Evolutionary conservation across 2,113 vertebrate species (phyloP).

Genomic region (Junco hyemalis): DNA sequence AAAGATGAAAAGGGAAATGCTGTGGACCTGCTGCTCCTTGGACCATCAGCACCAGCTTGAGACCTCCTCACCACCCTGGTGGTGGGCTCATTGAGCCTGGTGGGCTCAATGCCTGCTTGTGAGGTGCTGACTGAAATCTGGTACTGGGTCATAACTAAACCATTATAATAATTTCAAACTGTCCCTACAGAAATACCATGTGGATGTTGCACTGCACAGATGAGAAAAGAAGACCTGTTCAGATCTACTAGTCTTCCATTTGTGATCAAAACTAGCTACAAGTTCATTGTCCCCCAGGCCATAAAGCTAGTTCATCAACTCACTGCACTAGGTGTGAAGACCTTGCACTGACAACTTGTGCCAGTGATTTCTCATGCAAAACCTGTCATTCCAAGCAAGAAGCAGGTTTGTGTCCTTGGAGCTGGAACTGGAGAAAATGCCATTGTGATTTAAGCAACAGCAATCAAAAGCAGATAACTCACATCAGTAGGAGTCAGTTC

Average conservation of each 20-base stretch:
- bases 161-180: background rate
- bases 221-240: background rate
- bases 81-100: too few species aligned
- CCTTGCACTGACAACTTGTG: background rate
- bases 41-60: background rate
- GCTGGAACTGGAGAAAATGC: conserved; percentile 46
- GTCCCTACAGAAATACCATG: background rate
- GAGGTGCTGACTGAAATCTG: background rate
- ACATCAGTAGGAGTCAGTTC: conserved; percentile 39
- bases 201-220: background rate
- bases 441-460: conserved; percentile 51
- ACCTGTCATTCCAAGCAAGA: background rate
- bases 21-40: background rate
- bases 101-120: background rate
- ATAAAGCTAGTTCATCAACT: background rate
- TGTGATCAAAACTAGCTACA: background rate
- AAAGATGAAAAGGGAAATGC: background rate
- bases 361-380: conserved; percentile 7
- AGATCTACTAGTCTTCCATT: background rate
- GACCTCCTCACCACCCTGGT: too few species aligned
- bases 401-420: conserved; percentile 21
- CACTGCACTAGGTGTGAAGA: background rate
- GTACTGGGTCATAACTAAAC: background rate
- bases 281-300: background rate
- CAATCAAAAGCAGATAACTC: conserved; percentile 51